Conservation (phyloP, 2,113 vertebrate species). For the Epinephelus moara region DNA sequence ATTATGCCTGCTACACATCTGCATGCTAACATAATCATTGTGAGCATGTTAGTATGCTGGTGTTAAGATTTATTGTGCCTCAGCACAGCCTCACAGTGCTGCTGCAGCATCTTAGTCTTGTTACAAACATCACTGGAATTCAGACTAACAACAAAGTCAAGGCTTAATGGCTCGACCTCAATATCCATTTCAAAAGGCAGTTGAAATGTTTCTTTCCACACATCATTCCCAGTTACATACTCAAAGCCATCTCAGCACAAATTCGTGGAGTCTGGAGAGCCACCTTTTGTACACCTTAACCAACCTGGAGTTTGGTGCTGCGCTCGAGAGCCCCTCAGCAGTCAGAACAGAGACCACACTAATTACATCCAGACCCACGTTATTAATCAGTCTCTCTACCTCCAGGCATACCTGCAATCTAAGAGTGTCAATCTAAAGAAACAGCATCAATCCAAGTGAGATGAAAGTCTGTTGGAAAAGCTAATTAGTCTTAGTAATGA, state of each 20-base stretch:
- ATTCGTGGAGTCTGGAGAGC: conserved; percentile 4
- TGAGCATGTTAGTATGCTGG: too few species aligned
- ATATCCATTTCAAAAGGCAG: neutral
- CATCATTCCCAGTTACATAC: neutral
- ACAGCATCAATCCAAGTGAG: conserved; percentile 51
- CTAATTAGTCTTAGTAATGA: conserved; percentile 62
- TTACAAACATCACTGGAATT: neutral
- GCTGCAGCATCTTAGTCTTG: too few species aligned
- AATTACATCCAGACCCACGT: conserved; percentile 51
- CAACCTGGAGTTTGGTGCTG: conserved; percentile 4
- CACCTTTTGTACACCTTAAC: conserved; percentile 14
- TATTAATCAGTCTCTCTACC: conserved; percentile 56
- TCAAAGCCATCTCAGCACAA: neutral
- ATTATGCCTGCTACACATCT: too few species aligned
- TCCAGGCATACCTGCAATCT: conserved; percentile 43
- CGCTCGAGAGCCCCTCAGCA: conserved; percentile 43
- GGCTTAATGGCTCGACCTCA: neutral
- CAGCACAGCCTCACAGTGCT: too few species aligned
- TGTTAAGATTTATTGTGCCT: too few species aligned
- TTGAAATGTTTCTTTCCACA: neutral
- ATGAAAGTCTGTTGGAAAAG: conserved; percentile 52
- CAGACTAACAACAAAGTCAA: neutral
- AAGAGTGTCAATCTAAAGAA: conserved; percentile 61
- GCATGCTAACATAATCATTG: too few species aligned
- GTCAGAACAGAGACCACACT: conserved; percentile 22